Percentiles rank a stretch among this genome's conserved stretches.
phyloP scores from a whole-genome alignment of 2,113 vertebrate species.

The Eptesicus fuscus region DNA sequence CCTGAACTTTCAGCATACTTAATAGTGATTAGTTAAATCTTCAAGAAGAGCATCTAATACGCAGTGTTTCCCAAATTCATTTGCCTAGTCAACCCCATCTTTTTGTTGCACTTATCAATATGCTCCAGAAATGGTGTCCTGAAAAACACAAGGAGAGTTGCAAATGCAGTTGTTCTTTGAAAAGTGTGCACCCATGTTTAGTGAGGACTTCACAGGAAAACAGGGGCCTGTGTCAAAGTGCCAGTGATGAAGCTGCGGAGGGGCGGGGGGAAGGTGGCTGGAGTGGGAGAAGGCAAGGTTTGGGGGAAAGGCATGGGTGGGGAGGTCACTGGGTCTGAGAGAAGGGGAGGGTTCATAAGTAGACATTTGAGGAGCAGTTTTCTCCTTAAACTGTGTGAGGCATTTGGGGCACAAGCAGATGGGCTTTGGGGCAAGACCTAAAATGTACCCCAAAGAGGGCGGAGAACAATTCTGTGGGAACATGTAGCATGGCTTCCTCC shows the following conservation, averaged over 20 bases:
- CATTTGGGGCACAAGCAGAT: neutral
- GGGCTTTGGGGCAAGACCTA: neutral
- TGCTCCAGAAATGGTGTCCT: neutral
- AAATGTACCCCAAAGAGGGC: neutral
- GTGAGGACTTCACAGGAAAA: neutral
- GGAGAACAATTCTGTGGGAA: neutral
- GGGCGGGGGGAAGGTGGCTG: neutral
- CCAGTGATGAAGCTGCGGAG: neutral
- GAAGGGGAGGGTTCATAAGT: neutral
- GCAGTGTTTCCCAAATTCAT: neutral
- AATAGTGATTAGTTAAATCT: conserved; percentile 1
- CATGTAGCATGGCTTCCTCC: neutral
- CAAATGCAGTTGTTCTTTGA: neutral
- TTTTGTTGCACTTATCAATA: neutral
- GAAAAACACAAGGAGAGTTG: neutral
- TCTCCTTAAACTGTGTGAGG: neutral
- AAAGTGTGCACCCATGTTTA: neutral
- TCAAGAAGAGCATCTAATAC: neutral
- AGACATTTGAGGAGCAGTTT: neutral
- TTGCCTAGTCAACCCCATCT: neutral
- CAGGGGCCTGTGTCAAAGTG: neutral
- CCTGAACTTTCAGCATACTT: neutral
- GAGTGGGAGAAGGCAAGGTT: neutral
- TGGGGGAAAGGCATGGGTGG: too few species aligned
- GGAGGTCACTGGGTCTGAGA: neutral